phyloP scores from a whole-genome alignment of 2,113 vertebrate genomes.

The Macquaria australasica region DNA sequence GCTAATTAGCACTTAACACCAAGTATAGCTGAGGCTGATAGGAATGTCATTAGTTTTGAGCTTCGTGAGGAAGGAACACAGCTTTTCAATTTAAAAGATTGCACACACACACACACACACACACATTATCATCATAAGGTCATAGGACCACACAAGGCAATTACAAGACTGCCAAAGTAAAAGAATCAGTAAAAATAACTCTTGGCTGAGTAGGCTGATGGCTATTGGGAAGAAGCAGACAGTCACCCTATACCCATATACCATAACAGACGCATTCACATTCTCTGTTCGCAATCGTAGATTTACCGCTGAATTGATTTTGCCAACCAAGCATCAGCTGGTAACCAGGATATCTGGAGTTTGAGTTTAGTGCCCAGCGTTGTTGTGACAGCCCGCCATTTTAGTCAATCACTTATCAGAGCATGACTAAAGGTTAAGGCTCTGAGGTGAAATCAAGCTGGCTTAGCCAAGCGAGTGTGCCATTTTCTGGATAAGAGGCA shows the following conservation, averaged over 20 bases:
- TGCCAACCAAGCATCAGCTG: constrained; percentile 35
- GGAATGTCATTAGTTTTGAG: too few species aligned
- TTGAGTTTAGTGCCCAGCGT: constrained; percentile 34
- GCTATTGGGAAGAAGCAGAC: background rate
- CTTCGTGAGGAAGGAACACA: too few species aligned
- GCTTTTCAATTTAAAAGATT: too few species aligned
- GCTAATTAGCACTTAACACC: too few species aligned
- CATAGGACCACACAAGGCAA: background rate
- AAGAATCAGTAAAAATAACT: background rate
- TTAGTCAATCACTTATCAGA: constrained; percentile 56
- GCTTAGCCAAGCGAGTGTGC: constrained; percentile 31
- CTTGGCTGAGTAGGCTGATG: background rate
- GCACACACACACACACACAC: too few species aligned
- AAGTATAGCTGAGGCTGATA: too few species aligned
- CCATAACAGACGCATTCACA: background rate
- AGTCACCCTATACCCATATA: background rate
- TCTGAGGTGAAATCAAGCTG: constrained; percentile 59
- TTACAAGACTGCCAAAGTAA: background rate
- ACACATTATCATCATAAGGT: too few species aligned
- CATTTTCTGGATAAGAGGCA: constrained; percentile 52
- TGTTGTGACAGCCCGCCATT: constrained; percentile 44
- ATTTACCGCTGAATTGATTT: constrained; percentile 32
- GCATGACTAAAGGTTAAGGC: constrained; percentile 56
- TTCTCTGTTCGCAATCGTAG: background rate
- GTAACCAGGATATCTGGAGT: constrained; percentile 32